Base-by-base conservation (phyloP, 53 echinoderm and acorn worm genomes). In the Hippasteria phrygiana region DNA sequence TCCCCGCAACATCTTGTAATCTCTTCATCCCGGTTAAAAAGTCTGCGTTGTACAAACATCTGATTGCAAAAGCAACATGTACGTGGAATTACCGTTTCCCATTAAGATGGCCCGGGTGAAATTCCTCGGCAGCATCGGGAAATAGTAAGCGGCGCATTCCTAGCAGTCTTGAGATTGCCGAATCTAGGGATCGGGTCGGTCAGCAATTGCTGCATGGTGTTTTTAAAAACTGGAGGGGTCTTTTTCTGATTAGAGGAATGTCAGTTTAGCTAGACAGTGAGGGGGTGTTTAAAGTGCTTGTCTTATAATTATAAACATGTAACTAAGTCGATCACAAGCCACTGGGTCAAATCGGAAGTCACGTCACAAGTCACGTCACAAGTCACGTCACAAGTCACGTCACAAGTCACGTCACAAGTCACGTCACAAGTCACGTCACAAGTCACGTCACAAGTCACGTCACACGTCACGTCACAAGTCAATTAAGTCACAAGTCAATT, bases 131-230 rank as follows among this genome's bases (percentile, higher is more conserved):
- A 20, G 73, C 73, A 43, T 73, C 20, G 5, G 29, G 75, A 48
- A 20, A 72, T n/a, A 72, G 1, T 39, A 39, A 72, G 40, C 40
- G 18, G 39, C 2, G 33, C 75, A 75, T 75, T 75, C 75, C 26
- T 48, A 31, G 75, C 27, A 75, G 50, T 75, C 75, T 17, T 12
- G 32, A 75, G 75, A 75, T 48, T 2, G 28, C 29, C 4, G 75
- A 36, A 33, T 48, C 48, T 8, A 48, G n/a, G n/a, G 8, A 26
- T 7, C 26, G 26, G 59, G 22, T 22, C 3, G 2, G n/a, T 45
- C 46, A 45, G n/a, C 46, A 8, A 59, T 1, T 22, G 27, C 59
- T 59, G 24, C 22, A 20, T n/a, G 8, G 59, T 18, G 59, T 1
- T 59, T 51, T n/a, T n/a, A n/a, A 51, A 51, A 24, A 59, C 59